These are phyloP conservation scores for Hipposideros larvatus DNA, from an alignment of 2,797 vertebrate genomes.

Conservation along the genomic window DNA sequence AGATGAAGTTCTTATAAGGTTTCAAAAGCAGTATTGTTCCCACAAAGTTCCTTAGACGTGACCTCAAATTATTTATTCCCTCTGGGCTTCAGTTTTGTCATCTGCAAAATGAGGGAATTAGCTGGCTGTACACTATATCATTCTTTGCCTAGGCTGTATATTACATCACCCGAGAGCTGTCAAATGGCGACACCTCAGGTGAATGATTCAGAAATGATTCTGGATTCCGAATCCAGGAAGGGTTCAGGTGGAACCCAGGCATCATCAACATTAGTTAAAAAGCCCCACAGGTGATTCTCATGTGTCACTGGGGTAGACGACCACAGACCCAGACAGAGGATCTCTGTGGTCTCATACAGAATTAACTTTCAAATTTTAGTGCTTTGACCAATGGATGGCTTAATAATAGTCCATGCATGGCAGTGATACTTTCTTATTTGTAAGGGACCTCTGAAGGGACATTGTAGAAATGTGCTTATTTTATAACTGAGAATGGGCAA, in stretches of 20 bases:
- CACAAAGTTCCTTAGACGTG: not conserved
- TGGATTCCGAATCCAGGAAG: not conserved
- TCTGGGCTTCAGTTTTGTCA: not conserved
- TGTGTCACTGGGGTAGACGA: accelerated
- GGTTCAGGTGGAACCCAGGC: not conserved
- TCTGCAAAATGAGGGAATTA: not conserved
- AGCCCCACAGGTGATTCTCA: not conserved
- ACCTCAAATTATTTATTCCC: not conserved
- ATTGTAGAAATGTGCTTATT: not conserved
- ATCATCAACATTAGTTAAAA: not conserved
- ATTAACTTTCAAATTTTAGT: not conserved
- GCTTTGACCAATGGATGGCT: not conserved
- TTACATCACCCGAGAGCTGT: not conserved
- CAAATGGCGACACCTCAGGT: not conserved
- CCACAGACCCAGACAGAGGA: not conserved
- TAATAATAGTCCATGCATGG: too few relatives aligned
- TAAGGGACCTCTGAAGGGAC: not conserved
- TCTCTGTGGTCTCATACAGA: not conserved
- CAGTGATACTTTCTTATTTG: not conserved
- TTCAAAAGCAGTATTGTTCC: not conserved
- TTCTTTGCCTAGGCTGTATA: too few relatives aligned
- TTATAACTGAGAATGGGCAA: not conserved
- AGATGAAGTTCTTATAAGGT: not conserved
- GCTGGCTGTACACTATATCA: too few relatives aligned
- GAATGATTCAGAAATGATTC: not conserved